phyloP scores from a whole-genome alignment of 2,797 vertebrate genomes.

The Pangasius macronema region DNA sequence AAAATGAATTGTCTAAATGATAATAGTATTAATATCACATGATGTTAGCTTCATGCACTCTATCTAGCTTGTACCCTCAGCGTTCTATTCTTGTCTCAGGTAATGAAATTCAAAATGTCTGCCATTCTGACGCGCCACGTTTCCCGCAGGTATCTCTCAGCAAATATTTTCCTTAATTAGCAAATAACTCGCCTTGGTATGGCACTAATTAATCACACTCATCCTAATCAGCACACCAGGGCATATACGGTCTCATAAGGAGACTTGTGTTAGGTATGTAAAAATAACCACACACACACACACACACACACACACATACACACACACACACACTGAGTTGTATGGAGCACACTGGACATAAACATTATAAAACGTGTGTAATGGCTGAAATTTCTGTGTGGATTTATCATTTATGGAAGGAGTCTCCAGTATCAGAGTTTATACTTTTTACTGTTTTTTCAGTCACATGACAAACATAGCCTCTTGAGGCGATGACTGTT shows the following conservation, averaged over 20 bases:
- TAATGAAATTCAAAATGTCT: neutral
- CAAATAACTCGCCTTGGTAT: neutral
- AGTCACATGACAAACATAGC: neutral
- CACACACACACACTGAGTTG: neutral
- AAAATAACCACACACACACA: slow-evolving; percentile 10
- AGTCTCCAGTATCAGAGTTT: neutral
- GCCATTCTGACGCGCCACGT: neutral
- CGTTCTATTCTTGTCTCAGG: neutral
- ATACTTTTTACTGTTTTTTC: neutral
- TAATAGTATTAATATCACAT: neutral
- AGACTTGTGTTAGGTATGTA: neutral
- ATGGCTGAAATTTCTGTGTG: neutral
- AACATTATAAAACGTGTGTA: neutral
- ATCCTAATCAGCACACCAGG: slow-evolving; percentile 22
- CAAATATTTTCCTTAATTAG: slow-evolving; percentile 18
- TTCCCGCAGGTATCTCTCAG: neutral
- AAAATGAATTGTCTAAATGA: neutral
- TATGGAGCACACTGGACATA: neutral
- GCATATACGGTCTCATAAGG: neutral
- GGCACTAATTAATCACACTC: slow-evolving; percentile 32
- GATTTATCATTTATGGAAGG: neutral
- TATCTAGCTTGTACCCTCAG: too few species aligned
- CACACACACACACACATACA: neutral
- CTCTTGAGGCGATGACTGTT: neutral
- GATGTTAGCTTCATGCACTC: neutral